phyloP scores from a whole-genome alignment of 2,797 vertebrate genomes.

The Miichthys miiuy region DNA sequence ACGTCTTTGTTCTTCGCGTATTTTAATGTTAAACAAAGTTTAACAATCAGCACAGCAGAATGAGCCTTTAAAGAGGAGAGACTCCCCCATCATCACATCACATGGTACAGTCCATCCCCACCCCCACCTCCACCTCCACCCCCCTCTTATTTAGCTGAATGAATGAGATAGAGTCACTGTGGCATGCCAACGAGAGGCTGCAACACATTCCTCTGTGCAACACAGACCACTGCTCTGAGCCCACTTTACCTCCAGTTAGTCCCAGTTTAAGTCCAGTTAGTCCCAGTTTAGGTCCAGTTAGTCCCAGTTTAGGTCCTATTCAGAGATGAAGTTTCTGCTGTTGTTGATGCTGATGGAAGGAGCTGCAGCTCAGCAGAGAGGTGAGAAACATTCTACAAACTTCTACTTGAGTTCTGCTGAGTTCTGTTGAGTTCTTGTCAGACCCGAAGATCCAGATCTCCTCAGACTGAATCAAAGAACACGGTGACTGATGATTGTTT shows the following conservation, averaged over 20 bases:
- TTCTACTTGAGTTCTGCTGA: neutral
- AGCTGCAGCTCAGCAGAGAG: slow-evolving; percentile 66
- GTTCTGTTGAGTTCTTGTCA: neutral
- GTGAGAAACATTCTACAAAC: slow-evolving; percentile 43
- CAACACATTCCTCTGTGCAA: slow-evolving; percentile 54
- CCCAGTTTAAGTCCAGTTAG: neutral
- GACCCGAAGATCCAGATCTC: too few relatives aligned
- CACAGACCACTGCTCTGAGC: neutral
- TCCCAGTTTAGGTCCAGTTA: neutral
- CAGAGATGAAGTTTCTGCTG: slow-evolving; percentile 65
- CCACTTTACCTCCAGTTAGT: neutral
- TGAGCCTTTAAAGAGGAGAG: neutral
- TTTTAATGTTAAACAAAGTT: too few relatives aligned
- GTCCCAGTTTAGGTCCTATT: neutral
- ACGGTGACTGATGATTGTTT: too few relatives aligned
- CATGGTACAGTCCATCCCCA: slow-evolving; percentile 39
- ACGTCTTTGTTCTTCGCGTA: too few relatives aligned
- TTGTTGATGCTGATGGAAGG: slow-evolving; percentile 60
- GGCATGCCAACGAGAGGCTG: slow-evolving; percentile 35
- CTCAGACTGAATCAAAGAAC: neutral
- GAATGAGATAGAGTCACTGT: slow-evolving; percentile 63
- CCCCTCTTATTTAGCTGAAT: slow-evolving; percentile 59
- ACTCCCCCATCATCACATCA: neutral
- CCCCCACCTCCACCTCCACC: neutral
- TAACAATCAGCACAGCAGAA: neutral